Evolutionary conservation across 1,140 invertebrate genomes (phyloP), one percentile per base, ranked within the genome.

Genomic region (Lordiphosa stackelbergi): DNA sequence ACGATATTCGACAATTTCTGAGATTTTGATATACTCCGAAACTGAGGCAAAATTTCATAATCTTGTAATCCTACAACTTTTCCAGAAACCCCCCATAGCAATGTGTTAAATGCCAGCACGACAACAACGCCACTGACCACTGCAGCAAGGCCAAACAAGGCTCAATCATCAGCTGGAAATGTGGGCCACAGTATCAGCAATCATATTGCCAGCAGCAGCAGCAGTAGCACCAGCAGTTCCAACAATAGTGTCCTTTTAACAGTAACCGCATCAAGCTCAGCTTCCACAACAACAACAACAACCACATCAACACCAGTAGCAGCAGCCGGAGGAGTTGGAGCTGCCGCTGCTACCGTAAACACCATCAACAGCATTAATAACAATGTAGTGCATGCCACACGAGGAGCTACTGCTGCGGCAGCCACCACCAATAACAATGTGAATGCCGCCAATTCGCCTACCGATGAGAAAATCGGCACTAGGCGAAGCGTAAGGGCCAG

Each of bases 391-490:
- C 78, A 87, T 53, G 78, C 69, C 1, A 87, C 85, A 16, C 61
- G 85, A 0, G 81, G 81, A 5, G 79, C 84, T 31, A 77, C 74
- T 6, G 73, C 74, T 28, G 84, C 74, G 1, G 78, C 70, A 12
- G 72, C 72, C 3, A 73, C 59, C 6, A 54, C 62, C 43, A 83
- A 60, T 48, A 72, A 78, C 34, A 58, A 66, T 66, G 60, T 56
- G 5, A 69, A 41, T 34, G 61, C 53, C 0, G 66, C 58, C 43
- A 87, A 8, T 31, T 84, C 78, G n/a, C 85, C 78, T 22, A 78
- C 71, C 8, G 85, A 87, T 53, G 85, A 87, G 46, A 87, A 87
- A 41, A 87, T 87, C n/a, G 85, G 85, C 5, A 87, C 85, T 0
- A 56, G 85, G 11, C 59, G 85, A 5, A 87, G 85, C 19, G 85